phyloP scores from a whole-genome alignment of 1,140 invertebrate species.

The Homarus americanus region DNA sequence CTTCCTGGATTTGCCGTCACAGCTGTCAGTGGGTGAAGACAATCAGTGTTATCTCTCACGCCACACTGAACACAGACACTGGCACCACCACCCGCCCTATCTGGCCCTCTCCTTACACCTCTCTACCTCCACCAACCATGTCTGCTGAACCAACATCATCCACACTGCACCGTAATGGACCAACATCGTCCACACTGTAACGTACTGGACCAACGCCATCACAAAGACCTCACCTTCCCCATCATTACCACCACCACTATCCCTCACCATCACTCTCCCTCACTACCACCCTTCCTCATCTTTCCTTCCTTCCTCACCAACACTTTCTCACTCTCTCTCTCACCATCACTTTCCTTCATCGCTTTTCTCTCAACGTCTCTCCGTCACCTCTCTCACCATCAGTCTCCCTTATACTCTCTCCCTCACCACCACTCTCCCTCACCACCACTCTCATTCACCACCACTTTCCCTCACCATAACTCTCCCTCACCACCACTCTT shows the following conservation, averaged over 20 bases:
- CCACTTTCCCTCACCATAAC: background rate
- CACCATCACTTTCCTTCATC: background rate
- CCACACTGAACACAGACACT: conserved; percentile 8
- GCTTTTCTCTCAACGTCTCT: background rate
- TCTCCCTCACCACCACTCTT: background rate
- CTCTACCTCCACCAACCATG: background rate
- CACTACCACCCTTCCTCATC: background rate
- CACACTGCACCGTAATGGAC: background rate
- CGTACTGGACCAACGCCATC: background rate
- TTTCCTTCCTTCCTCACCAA: background rate
- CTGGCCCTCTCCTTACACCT: background rate
- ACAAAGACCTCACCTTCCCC: background rate
- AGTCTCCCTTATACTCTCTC: background rate
- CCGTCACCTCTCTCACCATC: background rate
- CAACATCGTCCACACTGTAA: background rate
- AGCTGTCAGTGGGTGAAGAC: conserved; percentile 8
- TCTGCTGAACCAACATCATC: too few relatives aligned
- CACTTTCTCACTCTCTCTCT: background rate
- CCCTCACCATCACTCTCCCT: background rate
- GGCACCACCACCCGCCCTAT: background rate
- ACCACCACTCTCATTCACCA: background rate
- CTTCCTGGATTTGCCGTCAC: conserved; percentile 5
- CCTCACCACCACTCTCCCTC: background rate
- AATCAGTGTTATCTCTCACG: conserved; percentile 41
- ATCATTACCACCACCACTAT: conserved; percentile 8